Percentiles rank a stretch among this genome's conserved stretches.
Conservation (phyloP, 2,113 vertebrate genomes). For the Chauna torquata region DNA sequence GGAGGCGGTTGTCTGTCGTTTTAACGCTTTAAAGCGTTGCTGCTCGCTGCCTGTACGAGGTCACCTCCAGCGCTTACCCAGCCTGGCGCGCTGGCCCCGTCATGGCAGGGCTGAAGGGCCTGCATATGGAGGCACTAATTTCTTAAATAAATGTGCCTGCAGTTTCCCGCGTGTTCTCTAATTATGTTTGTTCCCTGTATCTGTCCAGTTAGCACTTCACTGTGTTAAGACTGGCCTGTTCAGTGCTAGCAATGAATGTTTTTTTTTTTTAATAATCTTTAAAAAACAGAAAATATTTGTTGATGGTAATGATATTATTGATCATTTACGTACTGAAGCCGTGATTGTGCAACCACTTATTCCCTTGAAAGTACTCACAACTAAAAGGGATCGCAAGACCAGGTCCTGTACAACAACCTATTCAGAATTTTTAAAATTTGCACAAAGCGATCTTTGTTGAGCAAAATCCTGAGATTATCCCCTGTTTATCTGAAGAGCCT, state of each 20-base stretch:
- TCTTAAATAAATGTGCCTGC: too few relatives aligned
- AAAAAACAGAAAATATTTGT: rapidly evolving
- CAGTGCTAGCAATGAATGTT: background rate
- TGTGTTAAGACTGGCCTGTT: background rate
- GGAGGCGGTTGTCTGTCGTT: rapidly evolving
- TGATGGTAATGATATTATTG: background rate
- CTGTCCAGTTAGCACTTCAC: background rate
- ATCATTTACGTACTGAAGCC: background rate
- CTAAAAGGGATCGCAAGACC: background rate
- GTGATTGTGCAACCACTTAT: background rate
- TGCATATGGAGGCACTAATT: rapidly evolving
- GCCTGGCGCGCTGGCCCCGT: too few relatives aligned
- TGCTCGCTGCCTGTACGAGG: too few relatives aligned
- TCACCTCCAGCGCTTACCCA: rapidly evolving
- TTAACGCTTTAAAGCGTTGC: background rate
- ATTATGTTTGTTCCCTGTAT: background rate
- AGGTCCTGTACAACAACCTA: background rate
- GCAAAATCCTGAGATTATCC: constrained; percentile 47
- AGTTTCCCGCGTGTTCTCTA: background rate
- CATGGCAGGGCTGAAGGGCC: background rate
- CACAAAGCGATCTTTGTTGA: constrained; percentile 39
- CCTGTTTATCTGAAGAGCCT: constrained; percentile 40
- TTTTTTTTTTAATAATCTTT: background rate
- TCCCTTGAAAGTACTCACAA: background rate
- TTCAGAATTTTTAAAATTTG: background rate